These are phyloP conservation scores for Drosophila ananassae DNA, from an alignment of 1,140 invertebrate genomes.

Conservation along the genomic window DNA sequence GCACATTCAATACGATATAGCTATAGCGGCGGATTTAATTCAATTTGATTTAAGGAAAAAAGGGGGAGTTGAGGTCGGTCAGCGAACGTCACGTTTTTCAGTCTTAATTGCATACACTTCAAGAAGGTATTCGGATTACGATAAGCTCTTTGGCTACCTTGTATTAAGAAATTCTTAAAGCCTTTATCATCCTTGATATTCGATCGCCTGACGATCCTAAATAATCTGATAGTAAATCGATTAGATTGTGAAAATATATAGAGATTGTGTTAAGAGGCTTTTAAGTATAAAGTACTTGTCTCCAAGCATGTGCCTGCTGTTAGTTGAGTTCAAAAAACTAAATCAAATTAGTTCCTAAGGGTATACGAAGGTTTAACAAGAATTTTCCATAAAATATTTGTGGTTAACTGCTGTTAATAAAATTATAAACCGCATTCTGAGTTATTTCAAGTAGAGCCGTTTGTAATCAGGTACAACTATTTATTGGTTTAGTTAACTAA, in stretches of 20 bases:
- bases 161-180: slow-evolving; percentile 12
- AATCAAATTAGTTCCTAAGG: background rate
- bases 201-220: slow-evolving; percentile 1
- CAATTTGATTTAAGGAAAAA: slow-evolving; percentile 7
- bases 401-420: slow-evolving; percentile 25
- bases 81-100: slow-evolving; percentile 53
- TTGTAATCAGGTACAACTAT: background rate
- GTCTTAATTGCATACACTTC: background rate
- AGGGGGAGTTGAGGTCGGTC: slow-evolving; percentile 39
- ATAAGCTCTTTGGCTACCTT: slow-evolving; percentile 24
- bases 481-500: slow-evolving; percentile 3
- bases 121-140: slow-evolving; percentile 6
- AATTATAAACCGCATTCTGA: slow-evolving; percentile 14
- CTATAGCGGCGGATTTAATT: slow-evolving; percentile 28
- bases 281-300: background rate
- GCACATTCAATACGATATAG: slow-evolving; percentile 23
- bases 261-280: background rate
- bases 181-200: background rate
- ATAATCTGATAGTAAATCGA: slow-evolving; percentile 6
- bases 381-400: background rate
- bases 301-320: background rate
- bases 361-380: background rate
- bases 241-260: slow-evolving; percentile 21
- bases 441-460: background rate
- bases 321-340: background rate